Evolutionary conservation across 2,888 invertebrate genomes (phyloP).

Genomic region (Cryptus armator): DNA sequence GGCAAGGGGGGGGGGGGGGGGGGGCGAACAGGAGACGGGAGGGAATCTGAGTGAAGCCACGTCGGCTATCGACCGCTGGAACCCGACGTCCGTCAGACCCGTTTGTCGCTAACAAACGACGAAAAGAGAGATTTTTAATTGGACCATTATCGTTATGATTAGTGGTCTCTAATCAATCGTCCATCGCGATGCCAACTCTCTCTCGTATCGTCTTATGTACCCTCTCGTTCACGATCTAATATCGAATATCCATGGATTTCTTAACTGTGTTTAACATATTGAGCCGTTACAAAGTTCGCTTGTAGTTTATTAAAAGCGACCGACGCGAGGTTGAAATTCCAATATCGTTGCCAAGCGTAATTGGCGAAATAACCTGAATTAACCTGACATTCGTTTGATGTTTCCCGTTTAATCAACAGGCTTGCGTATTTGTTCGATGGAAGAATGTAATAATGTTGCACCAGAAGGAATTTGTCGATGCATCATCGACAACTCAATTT

Average conservation of each 20-base stretch:
- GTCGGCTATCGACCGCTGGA: slow-evolving; percentile 75
- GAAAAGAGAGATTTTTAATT: slow-evolving; percentile 78
- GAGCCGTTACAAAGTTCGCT: not conserved
- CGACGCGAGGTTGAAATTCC: slow-evolving; percentile 1
- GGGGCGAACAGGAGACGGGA: not conserved
- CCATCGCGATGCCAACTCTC: slow-evolving; percentile 17
- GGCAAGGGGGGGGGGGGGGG: not conserved
- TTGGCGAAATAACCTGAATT: not conserved
- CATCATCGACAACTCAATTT: too few relatives aligned
- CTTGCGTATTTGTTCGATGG: not conserved
- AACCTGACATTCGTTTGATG: not conserved
- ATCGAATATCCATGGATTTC: slow-evolving; percentile 6
- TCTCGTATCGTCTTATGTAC: not conserved
- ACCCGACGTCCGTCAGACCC: slow-evolving; percentile 69
- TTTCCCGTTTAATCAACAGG: not conserved
- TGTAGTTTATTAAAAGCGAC: not conserved
- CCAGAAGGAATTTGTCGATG: too few relatives aligned
- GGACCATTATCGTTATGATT: slow-evolving; percentile 74
- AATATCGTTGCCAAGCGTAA: not conserved
- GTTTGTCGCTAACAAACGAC: slow-evolving; percentile 75
- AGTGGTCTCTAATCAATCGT: slow-evolving; percentile 69
- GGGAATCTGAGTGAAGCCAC: slow-evolving; percentile 66
- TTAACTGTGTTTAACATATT: not conserved
- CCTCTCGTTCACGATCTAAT: not conserved
- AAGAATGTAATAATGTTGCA: too few relatives aligned